A percentile compares a stretch with the other conserved stretches of the same genome.
These are phyloP conservation scores for Ataeniobius toweri DNA, from an alignment of 2,797 vertebrate genomes.

Conservation along the genomic window DNA sequence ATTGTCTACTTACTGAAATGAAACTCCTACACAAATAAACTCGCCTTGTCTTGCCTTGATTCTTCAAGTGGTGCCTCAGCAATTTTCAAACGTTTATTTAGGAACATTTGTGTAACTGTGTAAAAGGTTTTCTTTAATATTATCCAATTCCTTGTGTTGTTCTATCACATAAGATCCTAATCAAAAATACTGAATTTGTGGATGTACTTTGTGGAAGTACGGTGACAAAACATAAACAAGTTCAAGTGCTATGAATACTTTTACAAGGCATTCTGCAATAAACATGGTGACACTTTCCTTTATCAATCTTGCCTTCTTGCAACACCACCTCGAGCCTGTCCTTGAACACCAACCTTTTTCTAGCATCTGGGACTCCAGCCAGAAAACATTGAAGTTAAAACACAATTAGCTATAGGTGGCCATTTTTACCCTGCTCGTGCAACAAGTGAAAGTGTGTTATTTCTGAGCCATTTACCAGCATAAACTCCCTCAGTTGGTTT, in stretches of 20 bases:
- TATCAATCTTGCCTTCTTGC: slow-evolving; percentile 32
- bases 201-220: neutral
- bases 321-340: slow-evolving; percentile 27
- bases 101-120: neutral
- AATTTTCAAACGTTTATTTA: neutral
- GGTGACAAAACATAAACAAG: neutral
- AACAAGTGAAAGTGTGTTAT: slow-evolving; percentile 45
- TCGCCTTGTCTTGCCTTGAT: too few species aligned
- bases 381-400: slow-evolving; percentile 50
- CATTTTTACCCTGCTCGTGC: slow-evolving; percentile 69
- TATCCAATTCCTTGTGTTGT: neutral
- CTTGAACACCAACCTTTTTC: slow-evolving; percentile 55
- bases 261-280: slow-evolving; percentile 25
- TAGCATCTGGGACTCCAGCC: slow-evolving; percentile 56
- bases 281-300: slow-evolving; percentile 56
- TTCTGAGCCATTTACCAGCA: slow-evolving; percentile 29
- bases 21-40: too few species aligned
- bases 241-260: neutral
- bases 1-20: too few species aligned
- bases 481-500: slow-evolving; percentile 44
- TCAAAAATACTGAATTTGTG: neutral
- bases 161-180: neutral
- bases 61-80: neutral
- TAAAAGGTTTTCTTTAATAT: too few species aligned
- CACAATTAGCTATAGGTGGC: slow-evolving; percentile 70